Conservation (phyloP, 2,888 invertebrate species). For the Coleophora flavipennella region DNA sequence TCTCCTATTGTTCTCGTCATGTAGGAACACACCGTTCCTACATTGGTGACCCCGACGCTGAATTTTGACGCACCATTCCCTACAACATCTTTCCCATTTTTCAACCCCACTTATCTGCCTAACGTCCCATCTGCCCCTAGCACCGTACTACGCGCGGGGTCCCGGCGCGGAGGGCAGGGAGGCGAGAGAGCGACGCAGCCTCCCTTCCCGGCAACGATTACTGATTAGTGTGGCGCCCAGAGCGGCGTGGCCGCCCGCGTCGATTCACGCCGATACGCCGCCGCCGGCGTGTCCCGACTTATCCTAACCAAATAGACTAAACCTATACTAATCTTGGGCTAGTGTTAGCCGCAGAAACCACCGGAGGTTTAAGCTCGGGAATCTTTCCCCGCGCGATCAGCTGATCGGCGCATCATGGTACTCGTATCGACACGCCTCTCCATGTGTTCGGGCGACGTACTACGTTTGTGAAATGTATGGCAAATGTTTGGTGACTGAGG, state of each 20-base stretch:
- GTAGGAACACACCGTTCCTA: no score
- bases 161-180: constrained; percentile 23
- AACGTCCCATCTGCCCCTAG: constrained; percentile 29
- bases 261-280: constrained; percentile 39
- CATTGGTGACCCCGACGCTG: no score
- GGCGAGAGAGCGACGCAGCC: constrained; percentile 56
- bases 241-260: constrained; percentile 57
- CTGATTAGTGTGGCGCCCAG: constrained; percentile 72
- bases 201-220: constrained; percentile 72
- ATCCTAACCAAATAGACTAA: background rate
- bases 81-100: no score
- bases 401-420: constrained; percentile 44
- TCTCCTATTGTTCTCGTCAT: no score
- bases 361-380: background rate
- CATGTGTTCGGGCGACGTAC: constrained; percentile 47
- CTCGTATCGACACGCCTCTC: constrained; percentile 36
- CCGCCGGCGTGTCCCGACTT: constrained; percentile 29
- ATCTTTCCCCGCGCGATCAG: constrained; percentile 34
- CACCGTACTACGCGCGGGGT: constrained; percentile 49
- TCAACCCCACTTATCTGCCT: background rate
- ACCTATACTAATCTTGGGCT: constrained; percentile 1
- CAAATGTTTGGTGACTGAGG: constrained; percentile 43
- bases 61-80: no score
- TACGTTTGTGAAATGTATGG: constrained; percentile 52
- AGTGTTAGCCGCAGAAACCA: background rate